Percentiles rank a stretch among this genome's conserved stretches.
phyloP scores from a whole-genome alignment of 2,797 vertebrate species.

The Stomatorhinus walkeri region DNA sequence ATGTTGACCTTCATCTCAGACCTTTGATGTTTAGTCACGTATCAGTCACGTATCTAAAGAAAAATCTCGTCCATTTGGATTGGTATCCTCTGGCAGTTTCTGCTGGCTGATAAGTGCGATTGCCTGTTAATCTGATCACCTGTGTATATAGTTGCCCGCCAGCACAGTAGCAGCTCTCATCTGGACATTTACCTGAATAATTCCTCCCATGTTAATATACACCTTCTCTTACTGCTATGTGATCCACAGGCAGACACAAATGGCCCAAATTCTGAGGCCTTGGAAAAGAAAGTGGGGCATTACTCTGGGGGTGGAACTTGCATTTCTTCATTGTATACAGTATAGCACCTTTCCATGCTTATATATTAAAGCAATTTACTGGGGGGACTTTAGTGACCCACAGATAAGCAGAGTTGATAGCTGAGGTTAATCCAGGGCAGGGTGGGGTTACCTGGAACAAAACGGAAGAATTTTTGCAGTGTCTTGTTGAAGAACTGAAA shows the following conservation, averaged over 20 bases:
- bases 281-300: slow-evolving; percentile 8
- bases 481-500: background rate
- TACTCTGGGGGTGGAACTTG: background rate
- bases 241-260: background rate
- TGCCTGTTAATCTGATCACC: background rate
- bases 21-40: background rate
- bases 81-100: background rate
- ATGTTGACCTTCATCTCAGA: background rate
- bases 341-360: background rate
- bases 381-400: background rate
- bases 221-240: background rate
- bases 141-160: background rate
- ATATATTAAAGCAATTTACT: slow-evolving; percentile 1
- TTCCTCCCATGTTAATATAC: background rate
- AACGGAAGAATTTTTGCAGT: background rate
- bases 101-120: background rate
- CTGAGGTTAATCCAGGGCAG: background rate
- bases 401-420: background rate
- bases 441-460: background rate
- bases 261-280: slow-evolving; percentile 14
- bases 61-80: background rate
- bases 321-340: slow-evolving; percentile 6
- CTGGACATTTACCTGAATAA: background rate
- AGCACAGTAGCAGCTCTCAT: background rate
- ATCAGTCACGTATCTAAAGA: background rate